Base-by-base conservation (phyloP, 1,140 invertebrate genomes). In the Diuraphis noxia region DNA sequence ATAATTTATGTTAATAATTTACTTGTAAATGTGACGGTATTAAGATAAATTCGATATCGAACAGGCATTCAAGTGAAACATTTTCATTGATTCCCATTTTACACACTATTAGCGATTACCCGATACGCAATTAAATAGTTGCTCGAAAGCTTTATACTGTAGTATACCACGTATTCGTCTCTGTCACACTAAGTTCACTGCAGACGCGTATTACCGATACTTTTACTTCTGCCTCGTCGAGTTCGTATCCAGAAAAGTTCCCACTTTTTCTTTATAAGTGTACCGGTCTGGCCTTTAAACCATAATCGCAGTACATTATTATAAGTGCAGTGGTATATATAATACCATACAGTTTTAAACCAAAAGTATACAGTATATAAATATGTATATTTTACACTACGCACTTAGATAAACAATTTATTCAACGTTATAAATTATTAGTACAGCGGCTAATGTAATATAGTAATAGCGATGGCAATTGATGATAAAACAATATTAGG, bases 51-150 rank as follows among this genome's bases (percentile, higher is more conserved):
- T 85, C 40, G n/a, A 46, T 34, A 46, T 36, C 5, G 40, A 82
- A 41, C 38, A 46, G 6, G 41, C 82, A 34, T 43, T 23, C 82
- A 85, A 36, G 84, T 21, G 46, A 56, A 87, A 52, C 23, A 36
- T 49, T 52, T 56, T 88, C 49, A 40, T 88, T 63, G 85, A 87
- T 87, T 56, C 34, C 34, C 34, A 40, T 88, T 88, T 63, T 88
- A 40, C 49, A 88, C 52, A n/a, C 86, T 63, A 88, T 88, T 63
- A 88, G 52, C 36, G 30, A 63, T 63, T 63, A 63, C 43, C 84
- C 41, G 34, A 86, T 86, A 36, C 52, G 36, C 86, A 63, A 88
- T 88, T 88, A 88, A 63, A 88, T 43, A 40, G 36, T 56, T 40
- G 25, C 10, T 13, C 38, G 36, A 63, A 63, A 88, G 49, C 86